Evolutionary conservation across 2,797 vertebrate genomes (phyloP).

Genomic region (Lepilemur septentrionalis): DNA sequence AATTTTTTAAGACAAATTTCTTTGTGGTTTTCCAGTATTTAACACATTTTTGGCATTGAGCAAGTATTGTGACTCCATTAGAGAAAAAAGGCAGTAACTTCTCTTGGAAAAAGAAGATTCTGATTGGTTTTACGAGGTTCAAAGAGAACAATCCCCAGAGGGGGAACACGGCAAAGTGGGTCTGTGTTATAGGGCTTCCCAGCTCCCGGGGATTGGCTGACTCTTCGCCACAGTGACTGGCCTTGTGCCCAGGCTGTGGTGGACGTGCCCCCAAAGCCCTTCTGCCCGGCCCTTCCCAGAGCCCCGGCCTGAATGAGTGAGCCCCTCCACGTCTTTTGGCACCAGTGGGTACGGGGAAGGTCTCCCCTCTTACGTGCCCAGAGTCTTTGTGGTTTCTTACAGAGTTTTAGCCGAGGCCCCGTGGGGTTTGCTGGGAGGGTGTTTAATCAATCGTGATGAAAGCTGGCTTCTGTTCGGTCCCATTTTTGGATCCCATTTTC

Average conservation of each 20-base stretch:
- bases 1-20: neutral
- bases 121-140: neutral
- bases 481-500: constrained; percentile 55
- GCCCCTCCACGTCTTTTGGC: neutral
- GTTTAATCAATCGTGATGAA: constrained; percentile 57
- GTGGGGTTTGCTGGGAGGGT: constrained; percentile 12
- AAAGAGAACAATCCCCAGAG: neutral
- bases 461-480: constrained; percentile 29
- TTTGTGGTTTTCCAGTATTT: constrained; percentile 24
- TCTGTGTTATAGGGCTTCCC: no score
- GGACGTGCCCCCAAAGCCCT: neutral
- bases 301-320: neutral
- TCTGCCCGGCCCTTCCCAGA: neutral
- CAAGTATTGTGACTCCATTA: neutral
- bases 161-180: neutral
- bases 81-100: neutral
- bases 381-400: neutral
- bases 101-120: neutral
- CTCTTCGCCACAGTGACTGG: neutral
- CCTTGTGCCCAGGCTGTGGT: neutral
- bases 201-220: neutral
- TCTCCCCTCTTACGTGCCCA: neutral
- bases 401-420: neutral
- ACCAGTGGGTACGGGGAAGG: neutral
- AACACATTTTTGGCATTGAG: neutral